Base-by-base conservation (phyloP, 2,797 vertebrate genomes). In the Crossoptilon crossoptilon region DNA sequence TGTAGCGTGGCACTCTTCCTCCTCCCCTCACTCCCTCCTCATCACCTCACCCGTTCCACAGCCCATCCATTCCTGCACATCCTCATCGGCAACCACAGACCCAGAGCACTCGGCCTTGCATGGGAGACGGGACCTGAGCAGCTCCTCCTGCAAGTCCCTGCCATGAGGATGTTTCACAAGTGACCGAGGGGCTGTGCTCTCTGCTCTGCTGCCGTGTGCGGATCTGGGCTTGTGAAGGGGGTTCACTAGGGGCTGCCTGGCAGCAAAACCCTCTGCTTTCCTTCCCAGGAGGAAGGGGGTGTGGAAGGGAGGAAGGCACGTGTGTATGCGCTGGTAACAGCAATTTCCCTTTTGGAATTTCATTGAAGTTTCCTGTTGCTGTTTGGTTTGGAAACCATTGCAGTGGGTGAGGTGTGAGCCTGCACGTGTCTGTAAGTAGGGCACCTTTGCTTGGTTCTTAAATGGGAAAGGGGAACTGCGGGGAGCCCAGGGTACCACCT, bases 291-390 rank as follows among this genome's bases (percentile, higher is more conserved):
- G 83, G 88, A 87, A 10, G 82, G 84, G 64, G 90, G 66, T 78
- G 86, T 70, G 88, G 76, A 81, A 67, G 84, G 88, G 79, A 92
- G 88, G 93, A 94, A 94, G 83, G 83, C 68, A 56, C 23, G 9
- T 68, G 87, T 90, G 78, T 85, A 14, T 95, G 91, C 75, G 62
- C 90, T 74, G 63, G 88, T 44, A 88, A 78, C 88, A 91, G 94
- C 88, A 88, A 12, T 91, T 95, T 91, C 91, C 82, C 84, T 88
- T 81, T 86, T 79, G 84, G 84, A 86, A 75, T 93, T 78, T 95
- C 91, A 62, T 41, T 92, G 77, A 70, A 82, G 82, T 91, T 95
- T 96, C 95, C 94, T 93, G 88, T 94, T 94, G 88, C 75, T 96
- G 70, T 93, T 96, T 92, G 91, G 70, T 88, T 92, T 95, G 92